Evolutionary conservation across 2,888 invertebrate species (phyloP).

Genomic region (Zelleria hepariella): DNA sequence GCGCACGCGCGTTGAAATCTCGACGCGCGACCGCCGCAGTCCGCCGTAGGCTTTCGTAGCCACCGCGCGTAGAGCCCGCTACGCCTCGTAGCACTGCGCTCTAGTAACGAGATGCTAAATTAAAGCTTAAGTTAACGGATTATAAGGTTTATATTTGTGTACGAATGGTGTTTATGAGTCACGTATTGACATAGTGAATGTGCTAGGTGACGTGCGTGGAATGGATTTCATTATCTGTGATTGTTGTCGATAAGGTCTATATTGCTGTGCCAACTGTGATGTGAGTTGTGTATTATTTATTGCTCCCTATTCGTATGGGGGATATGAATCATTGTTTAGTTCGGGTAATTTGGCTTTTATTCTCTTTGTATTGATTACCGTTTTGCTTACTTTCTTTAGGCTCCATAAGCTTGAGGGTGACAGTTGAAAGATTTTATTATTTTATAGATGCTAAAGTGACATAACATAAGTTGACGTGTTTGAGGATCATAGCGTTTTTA

Average conservation of each 20-base stretch:
- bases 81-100: constrained; percentile 10
- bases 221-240: constrained; percentile 23
- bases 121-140: background rate
- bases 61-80: constrained; percentile 30
- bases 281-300: constrained; percentile 25
- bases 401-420: too few species aligned
- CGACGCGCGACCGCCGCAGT: constrained; percentile 49
- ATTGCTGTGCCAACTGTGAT: constrained; percentile 23
- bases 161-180: constrained; percentile 4
- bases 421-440: too few species aligned
- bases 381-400: background rate
- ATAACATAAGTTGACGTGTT: too few species aligned
- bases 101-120: constrained; percentile 14
- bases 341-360: background rate
- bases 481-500: too few species aligned
- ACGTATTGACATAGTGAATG: constrained; percentile 16
- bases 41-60: constrained; percentile 26
- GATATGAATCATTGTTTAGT: background rate
- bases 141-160: background rate
- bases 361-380: background rate
- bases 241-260: constrained; percentile 19
- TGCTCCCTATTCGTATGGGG: background rate
- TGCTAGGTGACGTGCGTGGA: constrained; percentile 19
- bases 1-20: constrained; percentile 43
- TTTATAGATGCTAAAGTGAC: too few species aligned